These are phyloP conservation scores for Eleginops maclovinus DNA, from an alignment of 2,113 vertebrate genomes.

Conservation along the genomic window DNA sequence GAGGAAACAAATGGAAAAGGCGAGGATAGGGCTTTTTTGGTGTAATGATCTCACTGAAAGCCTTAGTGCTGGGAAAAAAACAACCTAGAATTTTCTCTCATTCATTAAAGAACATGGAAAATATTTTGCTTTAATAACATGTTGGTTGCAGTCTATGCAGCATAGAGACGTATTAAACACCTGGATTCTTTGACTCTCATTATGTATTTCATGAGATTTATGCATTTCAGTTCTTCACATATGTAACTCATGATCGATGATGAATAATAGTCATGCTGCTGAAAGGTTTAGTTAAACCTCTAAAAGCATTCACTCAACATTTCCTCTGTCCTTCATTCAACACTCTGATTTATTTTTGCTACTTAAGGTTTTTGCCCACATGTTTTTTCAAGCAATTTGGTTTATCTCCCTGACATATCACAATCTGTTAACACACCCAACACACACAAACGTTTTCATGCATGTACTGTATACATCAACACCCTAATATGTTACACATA, in stretches of 20 bases:
- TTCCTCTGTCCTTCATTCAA: slow-evolving; percentile 3
- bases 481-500: neutral
- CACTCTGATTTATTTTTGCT: neutral
- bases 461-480: neutral
- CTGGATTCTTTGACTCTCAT: slow-evolving; percentile 36
- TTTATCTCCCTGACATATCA: slow-evolving; percentile 1
- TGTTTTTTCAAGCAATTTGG: neutral
- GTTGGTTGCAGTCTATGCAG: slow-evolving; percentile 34
- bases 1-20: slow-evolving; percentile 58
- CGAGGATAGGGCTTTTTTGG: slow-evolving; percentile 45
- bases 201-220: slow-evolving; percentile 16
- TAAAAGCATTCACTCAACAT: slow-evolving; percentile 9
- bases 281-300: slow-evolving; percentile 16
- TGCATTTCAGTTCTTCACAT: slow-evolving; percentile 35
- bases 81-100: slow-evolving; percentile 20
- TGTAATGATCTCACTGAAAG: slow-evolving; percentile 72
- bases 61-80: slow-evolving; percentile 30
- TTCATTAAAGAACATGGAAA: slow-evolving; percentile 53
- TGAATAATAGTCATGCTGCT: neutral
- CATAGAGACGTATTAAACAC: slow-evolving; percentile 40
- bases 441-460: neutral
- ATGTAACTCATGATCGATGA: slow-evolving; percentile 23
- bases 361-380: slow-evolving; percentile 2
- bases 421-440: neutral
- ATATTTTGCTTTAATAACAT: slow-evolving; percentile 50